Evolutionary conservation across 2,797 vertebrate genomes (phyloP).

Genomic region (Pteropus rufus): DNA sequence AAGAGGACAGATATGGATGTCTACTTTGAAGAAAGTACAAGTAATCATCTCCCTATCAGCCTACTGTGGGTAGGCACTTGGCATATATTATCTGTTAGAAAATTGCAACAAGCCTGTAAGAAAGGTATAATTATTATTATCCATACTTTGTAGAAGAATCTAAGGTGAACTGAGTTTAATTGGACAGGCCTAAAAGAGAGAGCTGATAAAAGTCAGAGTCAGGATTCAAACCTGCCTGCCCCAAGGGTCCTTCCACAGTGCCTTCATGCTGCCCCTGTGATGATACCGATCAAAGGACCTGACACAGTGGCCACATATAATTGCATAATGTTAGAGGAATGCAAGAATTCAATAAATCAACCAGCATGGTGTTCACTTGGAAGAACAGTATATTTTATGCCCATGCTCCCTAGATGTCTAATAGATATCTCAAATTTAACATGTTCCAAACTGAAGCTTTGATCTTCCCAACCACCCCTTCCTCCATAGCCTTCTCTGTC

Average conservation of each 20-base stretch:
- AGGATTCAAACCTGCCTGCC: not conserved
- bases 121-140: not conserved
- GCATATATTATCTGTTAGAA: not conserved
- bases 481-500: not conserved
- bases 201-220: not conserved
- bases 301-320: not conserved
- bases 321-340: not conserved
- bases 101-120: not conserved
- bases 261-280: not conserved
- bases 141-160: not conserved
- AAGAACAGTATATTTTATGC: not conserved
- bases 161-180: not conserved
- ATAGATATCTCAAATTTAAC: not conserved
- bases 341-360: not conserved
- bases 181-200: not conserved
- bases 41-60: not conserved
- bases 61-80: not conserved
- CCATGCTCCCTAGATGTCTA: not conserved
- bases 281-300: not conserved
- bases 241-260: not conserved
- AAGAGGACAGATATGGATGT: not conserved
- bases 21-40: not conserved
- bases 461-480: not conserved
- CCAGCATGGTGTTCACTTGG: not conserved
- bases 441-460: not conserved